phyloP scores from a whole-genome alignment of 2,888 invertebrate genomes.

The Hedychridium roseum region DNA sequence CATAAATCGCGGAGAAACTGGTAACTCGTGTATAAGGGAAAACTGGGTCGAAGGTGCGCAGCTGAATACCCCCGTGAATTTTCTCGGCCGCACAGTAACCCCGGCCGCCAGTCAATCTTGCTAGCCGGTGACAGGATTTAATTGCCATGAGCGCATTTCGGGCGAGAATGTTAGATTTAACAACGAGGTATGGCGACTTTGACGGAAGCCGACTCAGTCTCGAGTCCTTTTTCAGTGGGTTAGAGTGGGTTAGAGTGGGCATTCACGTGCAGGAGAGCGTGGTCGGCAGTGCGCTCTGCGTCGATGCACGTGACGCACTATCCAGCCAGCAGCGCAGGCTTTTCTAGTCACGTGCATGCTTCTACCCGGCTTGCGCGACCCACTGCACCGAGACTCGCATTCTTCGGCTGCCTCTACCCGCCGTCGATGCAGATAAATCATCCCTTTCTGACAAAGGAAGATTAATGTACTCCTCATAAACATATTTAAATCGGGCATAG shows the following conservation, averaged over 20 bases:
- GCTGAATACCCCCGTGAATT: too few relatives aligned
- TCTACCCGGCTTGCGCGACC: constrained; percentile 25
- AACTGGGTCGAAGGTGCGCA: too few relatives aligned
- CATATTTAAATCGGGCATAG: too few relatives aligned
- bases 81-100: too few relatives aligned
- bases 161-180: neutral
- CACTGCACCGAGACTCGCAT: too few relatives aligned
- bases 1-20: too few relatives aligned
- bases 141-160: neutral
- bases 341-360: constrained; percentile 55
- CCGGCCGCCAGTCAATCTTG: too few relatives aligned
- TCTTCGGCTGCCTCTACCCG: too few relatives aligned
- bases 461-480: neutral
- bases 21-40: too few relatives aligned
- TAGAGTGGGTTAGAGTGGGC: too few relatives aligned
- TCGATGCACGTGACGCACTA: constrained; percentile 53
- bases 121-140: neutral
- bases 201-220: neutral
- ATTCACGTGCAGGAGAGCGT: constrained; percentile 57
- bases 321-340: constrained; percentile 33
- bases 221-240: too few relatives aligned
- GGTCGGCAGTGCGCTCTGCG: constrained; percentile 46
- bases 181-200: too few relatives aligned
- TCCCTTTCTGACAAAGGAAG: neutral
- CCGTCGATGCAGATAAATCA: neutral